Conservation (phyloP, 2,113 vertebrate genomes). For the Aegypius monachus region DNA sequence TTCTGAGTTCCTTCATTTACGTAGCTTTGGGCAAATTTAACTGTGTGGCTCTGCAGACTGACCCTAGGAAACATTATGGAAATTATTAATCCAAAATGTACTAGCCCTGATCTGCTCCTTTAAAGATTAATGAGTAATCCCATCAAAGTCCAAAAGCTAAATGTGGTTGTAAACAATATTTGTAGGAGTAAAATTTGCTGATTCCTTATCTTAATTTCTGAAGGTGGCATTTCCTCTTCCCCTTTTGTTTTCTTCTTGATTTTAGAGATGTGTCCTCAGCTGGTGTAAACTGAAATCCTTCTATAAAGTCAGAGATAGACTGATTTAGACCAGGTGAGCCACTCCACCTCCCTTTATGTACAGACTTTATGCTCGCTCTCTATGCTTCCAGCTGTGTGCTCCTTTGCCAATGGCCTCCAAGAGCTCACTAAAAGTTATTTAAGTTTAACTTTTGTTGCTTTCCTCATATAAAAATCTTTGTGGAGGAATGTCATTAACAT, state of each 20-base stretch:
- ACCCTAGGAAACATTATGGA: neutral
- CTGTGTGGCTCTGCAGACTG: neutral
- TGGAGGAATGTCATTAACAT: neutral
- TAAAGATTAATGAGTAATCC: neutral
- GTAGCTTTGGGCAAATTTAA: constrained; percentile 20
- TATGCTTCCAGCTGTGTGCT: neutral
- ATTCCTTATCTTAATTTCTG: neutral
- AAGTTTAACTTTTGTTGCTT: neutral
- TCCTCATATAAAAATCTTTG: neutral
- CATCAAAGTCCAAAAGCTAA: neutral
- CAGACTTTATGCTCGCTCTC: neutral
- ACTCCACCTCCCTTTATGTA: neutral
- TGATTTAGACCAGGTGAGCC: neutral
- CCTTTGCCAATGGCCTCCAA: neutral
- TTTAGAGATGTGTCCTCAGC: neutral
- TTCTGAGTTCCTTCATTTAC: constrained; percentile 12
- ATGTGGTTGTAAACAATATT: neutral
- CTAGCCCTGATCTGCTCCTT: neutral
- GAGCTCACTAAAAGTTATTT: neutral
- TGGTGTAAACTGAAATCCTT: neutral
- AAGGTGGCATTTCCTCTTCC: neutral
- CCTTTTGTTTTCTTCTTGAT: neutral
- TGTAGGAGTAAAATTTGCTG: neutral
- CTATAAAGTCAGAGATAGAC: neutral
- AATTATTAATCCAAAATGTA: neutral